Base-by-base conservation (phyloP, 2,113 vertebrate species). In the Tachycineta bicolor region DNA sequence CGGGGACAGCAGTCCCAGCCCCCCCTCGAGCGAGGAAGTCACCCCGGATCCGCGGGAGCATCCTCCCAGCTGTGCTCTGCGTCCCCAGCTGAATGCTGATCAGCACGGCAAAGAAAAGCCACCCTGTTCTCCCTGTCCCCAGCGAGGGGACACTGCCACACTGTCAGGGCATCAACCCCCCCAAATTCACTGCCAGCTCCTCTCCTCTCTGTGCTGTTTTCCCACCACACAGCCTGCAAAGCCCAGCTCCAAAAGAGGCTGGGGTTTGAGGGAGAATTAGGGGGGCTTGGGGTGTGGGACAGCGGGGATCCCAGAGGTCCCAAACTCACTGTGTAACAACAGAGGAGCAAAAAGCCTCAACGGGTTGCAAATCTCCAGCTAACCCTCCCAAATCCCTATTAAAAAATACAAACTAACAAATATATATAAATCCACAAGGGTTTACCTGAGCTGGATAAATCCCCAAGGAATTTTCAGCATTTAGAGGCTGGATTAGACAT, bases 61-160 rank as follows among this genome's bases (percentile, higher is more conserved):
- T 94, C 95, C 87, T 94, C 16, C 47, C 86, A 95, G 89, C 95
- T 96, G 95, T 62, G 87, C 64, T 34, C 31, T 1, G 87, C 10
- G 2, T 7, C 31, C 83, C 64, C 88, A 90, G 79, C 80, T 90
- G 96, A 76, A 91, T 83, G 73, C 44, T 84, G 93, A 90, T 93
- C 86, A 92, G 89, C 25, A 6, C 0, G 0, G 78, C 26, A 2
- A 93, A 93, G 91, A 88, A 84, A 90, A 90, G 50, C 15, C 39
- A 44, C 49, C 75, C 89, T 94, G 83, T 87, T 89, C 88, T 77
- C 85, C 31, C 23, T 17, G 70, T 47, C 12, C 79, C 65, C 68
- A 5, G 44, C 1, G 2, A 79, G 29, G 56, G 41, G 79, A 83
- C 89, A 74, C 47, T 83, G 87, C 37, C 93, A 49, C 26, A 2